Conservation (phyloP, 1,140 invertebrate species). For the Dinothrombium tinctorium region DNA sequence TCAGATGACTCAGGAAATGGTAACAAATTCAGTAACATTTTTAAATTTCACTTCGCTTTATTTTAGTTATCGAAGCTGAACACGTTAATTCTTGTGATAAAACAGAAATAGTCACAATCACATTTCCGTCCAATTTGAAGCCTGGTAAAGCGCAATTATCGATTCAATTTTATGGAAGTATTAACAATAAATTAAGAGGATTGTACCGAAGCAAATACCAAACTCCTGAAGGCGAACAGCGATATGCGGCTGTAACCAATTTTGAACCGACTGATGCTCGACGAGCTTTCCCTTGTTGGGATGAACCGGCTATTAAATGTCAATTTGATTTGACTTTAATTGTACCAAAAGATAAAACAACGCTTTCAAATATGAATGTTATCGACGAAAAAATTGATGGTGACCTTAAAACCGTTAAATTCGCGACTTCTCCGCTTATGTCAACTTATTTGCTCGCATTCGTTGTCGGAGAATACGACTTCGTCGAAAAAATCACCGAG, state of each 20-base stretch:
- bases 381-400: slow-evolving; percentile 20
- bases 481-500: slow-evolving; percentile 50
- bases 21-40: no score
- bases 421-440: slow-evolving; percentile 75
- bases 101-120: slow-evolving; percentile 43
- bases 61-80: no score
- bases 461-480: slow-evolving; percentile 82
- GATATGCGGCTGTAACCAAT: slow-evolving; percentile 69
- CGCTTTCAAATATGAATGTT: slow-evolving; percentile 70
- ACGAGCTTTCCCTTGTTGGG: slow-evolving; percentile 87
- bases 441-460: slow-evolving; percentile 81
- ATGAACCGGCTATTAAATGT: slow-evolving; percentile 82
- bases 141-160: slow-evolving; percentile 37
- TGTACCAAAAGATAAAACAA: slow-evolving; percentile 40
- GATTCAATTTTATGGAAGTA: slow-evolving; percentile 49
- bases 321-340: slow-evolving; percentile 72
- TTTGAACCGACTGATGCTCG: slow-evolving; percentile 59
- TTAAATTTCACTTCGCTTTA: no score
- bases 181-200: slow-evolving; percentile 85
- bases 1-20: background rate
- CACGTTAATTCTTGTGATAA: no score
- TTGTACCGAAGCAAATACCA: slow-evolving; percentile 74
- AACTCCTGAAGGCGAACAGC: slow-evolving; percentile 36
- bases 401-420: slow-evolving; percentile 35
- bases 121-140: slow-evolving; percentile 33